Percentiles rank a stretch among this genome's conserved stretches.
Evolutionary conservation across 1,140 invertebrate species (phyloP).

Genomic region (Drosophila obscura): DNA sequence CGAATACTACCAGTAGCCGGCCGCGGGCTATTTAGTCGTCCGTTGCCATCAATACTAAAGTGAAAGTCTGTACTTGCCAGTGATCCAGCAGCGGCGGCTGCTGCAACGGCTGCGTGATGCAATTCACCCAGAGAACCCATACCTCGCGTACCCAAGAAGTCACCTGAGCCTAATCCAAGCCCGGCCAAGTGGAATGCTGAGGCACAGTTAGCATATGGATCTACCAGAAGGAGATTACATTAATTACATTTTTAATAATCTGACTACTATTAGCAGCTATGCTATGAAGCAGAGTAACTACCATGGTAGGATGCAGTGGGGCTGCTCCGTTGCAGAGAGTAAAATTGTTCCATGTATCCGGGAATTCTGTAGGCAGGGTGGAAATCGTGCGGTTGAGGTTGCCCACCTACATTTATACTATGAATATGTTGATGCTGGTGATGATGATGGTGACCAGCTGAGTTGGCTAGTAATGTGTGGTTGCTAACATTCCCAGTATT

Average conservation of each 20-base stretch:
- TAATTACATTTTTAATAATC: neutral
- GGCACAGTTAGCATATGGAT: conserved; percentile 70
- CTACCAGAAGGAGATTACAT: conserved; percentile 31
- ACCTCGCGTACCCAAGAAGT: conserved; percentile 67
- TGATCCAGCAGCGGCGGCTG: conserved; percentile 84
- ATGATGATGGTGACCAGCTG: conserved; percentile 34
- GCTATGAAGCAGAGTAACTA: conserved; percentile 53
- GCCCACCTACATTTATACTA: conserved; percentile 38
- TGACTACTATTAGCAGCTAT: too few relatives aligned
- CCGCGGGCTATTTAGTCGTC: conserved; percentile 84
- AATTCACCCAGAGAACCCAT: conserved; percentile 67
- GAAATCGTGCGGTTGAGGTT: conserved; percentile 83
- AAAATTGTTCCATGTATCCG: conserved; percentile 89
- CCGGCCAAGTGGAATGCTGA: conserved; percentile 76
- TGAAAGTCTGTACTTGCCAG: conserved; percentile 89
- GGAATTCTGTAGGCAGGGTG: conserved; percentile 88
- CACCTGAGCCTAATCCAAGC: conserved; percentile 70
- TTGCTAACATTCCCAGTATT: conserved; percentile 24
- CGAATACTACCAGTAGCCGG: conserved; percentile 85
- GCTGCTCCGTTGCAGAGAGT: conserved; percentile 87
- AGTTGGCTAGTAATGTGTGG: conserved; percentile 19
- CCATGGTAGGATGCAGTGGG: conserved; percentile 85
- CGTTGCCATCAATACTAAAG: conserved; percentile 88
- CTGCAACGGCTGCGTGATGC: conserved; percentile 76
- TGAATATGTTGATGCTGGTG: conserved; percentile 52